These are phyloP conservation scores for Microcebus griseorufus DNA, from an alignment of 2,113 vertebrate species.

Conservation along the genomic window DNA sequence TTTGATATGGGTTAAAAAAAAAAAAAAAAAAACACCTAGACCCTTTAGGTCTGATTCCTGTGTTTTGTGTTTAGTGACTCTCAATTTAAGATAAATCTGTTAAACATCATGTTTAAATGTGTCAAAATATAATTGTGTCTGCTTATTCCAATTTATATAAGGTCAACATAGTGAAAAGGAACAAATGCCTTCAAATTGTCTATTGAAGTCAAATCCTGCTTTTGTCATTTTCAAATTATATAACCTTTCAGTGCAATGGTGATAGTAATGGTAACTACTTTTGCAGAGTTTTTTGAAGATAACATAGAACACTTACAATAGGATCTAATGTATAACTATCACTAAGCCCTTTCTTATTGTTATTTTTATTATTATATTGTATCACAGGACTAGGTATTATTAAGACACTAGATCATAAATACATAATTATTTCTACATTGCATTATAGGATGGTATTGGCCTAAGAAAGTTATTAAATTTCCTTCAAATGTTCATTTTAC, in stretches of 20 bases:
- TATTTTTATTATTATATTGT: neutral
- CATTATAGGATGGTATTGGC: neutral
- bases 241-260: neutral
- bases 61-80: neutral
- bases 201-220: neutral
- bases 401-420: neutral
- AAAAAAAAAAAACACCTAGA: neutral
- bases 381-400: neutral
- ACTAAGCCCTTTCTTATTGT: neutral
- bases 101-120: neutral
- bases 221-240: neutral
- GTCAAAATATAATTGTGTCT: neutral
- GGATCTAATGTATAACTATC: neutral
- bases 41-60: neutral
- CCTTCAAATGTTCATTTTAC: neutral
- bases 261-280: neutral
- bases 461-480: neutral
- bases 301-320: neutral
- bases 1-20: neutral
- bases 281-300: neutral
- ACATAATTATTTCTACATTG: neutral
- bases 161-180: neutral
- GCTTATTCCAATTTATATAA: neutral
- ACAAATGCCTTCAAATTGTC: neutral
- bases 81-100: neutral